Percentiles rank a stretch among this genome's conserved stretches.
Evolutionary conservation across 2,888 invertebrate genomes (phyloP).

Genomic region (Microchrysa polita): DNA sequence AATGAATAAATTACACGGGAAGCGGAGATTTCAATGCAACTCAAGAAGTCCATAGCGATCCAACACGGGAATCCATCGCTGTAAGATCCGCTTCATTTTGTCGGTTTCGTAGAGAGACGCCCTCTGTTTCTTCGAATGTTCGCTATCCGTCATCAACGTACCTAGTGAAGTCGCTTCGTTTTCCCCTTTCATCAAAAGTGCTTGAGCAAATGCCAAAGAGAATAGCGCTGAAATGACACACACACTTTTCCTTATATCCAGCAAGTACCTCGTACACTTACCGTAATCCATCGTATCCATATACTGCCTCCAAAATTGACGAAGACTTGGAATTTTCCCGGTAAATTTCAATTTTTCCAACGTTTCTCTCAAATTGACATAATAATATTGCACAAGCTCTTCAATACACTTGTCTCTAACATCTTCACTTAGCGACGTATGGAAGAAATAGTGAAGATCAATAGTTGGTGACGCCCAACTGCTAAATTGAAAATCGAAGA

Average conservation of each 20-base stretch:
- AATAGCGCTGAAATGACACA: conserved; percentile 58
- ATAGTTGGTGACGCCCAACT: conserved; percentile 62
- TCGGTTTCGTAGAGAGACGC: conserved; percentile 58
- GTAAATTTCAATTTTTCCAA: conserved; percentile 56
- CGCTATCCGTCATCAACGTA: conserved; percentile 60
- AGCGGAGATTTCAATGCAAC: too few species aligned
- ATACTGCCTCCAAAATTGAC: conserved; percentile 57
- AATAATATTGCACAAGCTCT: conserved; percentile 59
- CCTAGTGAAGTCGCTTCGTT: conserved; percentile 60
- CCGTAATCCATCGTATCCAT: conserved; percentile 54
- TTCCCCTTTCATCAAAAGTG: conserved; percentile 60
- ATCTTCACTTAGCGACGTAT: conserved; percentile 59
- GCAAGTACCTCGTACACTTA: too few species aligned
- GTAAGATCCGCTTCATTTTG: conserved; percentile 58
- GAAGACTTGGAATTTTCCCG: conserved; percentile 57
- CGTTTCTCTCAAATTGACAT: conserved; percentile 55
- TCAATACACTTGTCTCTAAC: conserved; percentile 58
- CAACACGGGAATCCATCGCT: conserved; percentile 58
- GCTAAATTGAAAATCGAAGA: conserved; percentile 63
- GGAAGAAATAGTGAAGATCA: conserved; percentile 62
- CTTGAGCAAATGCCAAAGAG: conserved; percentile 58
- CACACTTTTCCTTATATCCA: too few species aligned
- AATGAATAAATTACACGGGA: too few species aligned
- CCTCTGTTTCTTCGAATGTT: conserved; percentile 59
- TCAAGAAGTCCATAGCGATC: conserved; percentile 61